phyloP scores from a whole-genome alignment of 2,888 invertebrate species.

The Drosophila infuscata region DNA sequence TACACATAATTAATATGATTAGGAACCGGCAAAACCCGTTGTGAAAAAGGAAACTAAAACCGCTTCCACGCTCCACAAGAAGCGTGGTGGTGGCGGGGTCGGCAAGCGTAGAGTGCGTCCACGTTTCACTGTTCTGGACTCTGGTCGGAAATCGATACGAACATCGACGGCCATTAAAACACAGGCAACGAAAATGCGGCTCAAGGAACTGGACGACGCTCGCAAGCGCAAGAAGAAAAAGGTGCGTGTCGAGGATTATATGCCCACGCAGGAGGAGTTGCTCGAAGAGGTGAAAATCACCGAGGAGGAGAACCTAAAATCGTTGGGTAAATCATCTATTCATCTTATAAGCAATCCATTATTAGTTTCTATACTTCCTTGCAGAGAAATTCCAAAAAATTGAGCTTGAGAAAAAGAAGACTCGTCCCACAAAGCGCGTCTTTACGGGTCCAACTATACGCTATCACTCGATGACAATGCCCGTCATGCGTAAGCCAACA shows the following conservation, averaged over 20 bases:
- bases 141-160: slow-evolving; percentile 90
- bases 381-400: slow-evolving; percentile 95
- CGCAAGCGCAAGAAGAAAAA: slow-evolving; percentile 89
- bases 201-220: slow-evolving; percentile 92
- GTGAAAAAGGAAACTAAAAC: slow-evolving; percentile 67
- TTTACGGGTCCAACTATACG: slow-evolving; percentile 92
- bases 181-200: slow-evolving; percentile 91
- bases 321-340: slow-evolving; percentile 88
- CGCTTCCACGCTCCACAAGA: slow-evolving; percentile 46
- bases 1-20: no score
- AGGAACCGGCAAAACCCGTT: slow-evolving; percentile 80
- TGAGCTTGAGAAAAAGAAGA: slow-evolving; percentile 97
- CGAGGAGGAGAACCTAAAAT: slow-evolving; percentile 96
- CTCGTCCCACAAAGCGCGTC: slow-evolving; percentile 90
- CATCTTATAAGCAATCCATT: background rate
- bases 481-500: slow-evolving; percentile 83
- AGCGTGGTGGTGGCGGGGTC: slow-evolving; percentile 57
- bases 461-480: slow-evolving; percentile 87
- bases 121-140: slow-evolving; percentile 83
- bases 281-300: slow-evolving; percentile 97
- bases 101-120: slow-evolving; percentile 75
- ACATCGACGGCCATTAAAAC: slow-evolving; percentile 94
- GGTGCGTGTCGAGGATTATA: slow-evolving; percentile 88
- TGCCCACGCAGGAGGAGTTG: slow-evolving; percentile 96
- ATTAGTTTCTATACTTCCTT: slow-evolving; percentile 57